Percentiles rank a stretch among this genome's conserved stretches.
These are phyloP conservation scores for Ricordea florida DNA, from an alignment of 92 coral and sea anemone genomes.

Conservation along the genomic window DNA sequence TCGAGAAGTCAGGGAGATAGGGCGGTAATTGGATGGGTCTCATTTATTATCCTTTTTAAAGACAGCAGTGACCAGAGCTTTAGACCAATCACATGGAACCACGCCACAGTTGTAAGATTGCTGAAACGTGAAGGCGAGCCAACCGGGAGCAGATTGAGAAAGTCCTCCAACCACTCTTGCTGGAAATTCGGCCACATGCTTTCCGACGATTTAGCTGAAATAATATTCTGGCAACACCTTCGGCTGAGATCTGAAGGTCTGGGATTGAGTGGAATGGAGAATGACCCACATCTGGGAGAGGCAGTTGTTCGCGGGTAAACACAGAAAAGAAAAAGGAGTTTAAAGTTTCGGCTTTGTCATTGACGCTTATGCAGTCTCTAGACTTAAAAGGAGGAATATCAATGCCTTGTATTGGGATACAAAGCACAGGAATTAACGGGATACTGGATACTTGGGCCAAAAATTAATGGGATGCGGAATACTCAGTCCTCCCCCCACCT, in stretches of 20 bases:
- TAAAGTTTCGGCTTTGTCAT: conserved; percentile 48
- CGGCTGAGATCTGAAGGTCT: conserved; percentile 1
- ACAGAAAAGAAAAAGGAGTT: conserved; percentile 14
- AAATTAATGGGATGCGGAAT: too few species aligned
- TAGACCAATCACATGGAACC: conserved; percentile 32
- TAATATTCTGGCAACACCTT: conserved; percentile 34
- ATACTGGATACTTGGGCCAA: too few species aligned
- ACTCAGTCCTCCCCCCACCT: too few species aligned
- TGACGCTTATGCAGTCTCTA: conserved; percentile 5
- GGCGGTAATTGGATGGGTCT: conserved; percentile 30
- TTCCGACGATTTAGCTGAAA: conserved; percentile 13
- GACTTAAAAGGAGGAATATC: conserved; percentile 34
- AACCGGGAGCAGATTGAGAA: conserved; percentile 4
- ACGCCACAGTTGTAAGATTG: conserved; percentile 2
- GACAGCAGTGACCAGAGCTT: conserved; percentile 36
- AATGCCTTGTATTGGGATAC: too few species aligned
- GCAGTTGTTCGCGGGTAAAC: too few species aligned
- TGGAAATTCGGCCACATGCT: neutral
- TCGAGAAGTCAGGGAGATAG: conserved; percentile 49
- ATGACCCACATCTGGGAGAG: neutral
- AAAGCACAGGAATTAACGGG: too few species aligned
- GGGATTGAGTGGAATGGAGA: neutral
- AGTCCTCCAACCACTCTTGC: neutral
- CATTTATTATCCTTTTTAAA: conserved; percentile 24
- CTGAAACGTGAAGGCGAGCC: conserved; percentile 46